Conservation (phyloP, 2,113 vertebrate species). For the Conger conger region DNA sequence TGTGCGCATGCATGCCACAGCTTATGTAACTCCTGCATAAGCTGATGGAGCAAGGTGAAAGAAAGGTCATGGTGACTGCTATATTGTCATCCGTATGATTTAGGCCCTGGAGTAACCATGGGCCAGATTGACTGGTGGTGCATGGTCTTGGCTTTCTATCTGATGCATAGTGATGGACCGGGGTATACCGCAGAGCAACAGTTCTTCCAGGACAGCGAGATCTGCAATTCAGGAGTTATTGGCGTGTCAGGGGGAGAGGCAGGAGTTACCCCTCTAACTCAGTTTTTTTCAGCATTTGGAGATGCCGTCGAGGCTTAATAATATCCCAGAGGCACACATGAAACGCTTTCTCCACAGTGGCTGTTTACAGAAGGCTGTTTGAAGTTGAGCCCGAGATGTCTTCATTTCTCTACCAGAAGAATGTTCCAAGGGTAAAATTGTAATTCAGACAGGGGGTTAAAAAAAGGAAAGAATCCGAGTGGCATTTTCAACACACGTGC, state of each 20-base stretch:
- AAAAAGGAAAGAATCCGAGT: constrained; percentile 34
- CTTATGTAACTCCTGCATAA: constrained; percentile 34
- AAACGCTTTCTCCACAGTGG: constrained; percentile 88
- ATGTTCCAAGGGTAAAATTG: constrained; percentile 61
- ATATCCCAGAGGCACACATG: constrained; percentile 98
- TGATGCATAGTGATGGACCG: not conserved
- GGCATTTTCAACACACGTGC: constrained; percentile 41
- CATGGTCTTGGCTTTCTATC: not conserved
- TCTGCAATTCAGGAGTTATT: constrained; percentile 70
- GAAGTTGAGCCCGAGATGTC: constrained; percentile 96
- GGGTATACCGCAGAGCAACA: constrained; percentile 50
- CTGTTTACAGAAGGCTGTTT: constrained; percentile 96
- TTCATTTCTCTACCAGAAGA: constrained; percentile 87
- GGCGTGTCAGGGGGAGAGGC: constrained; percentile 76
- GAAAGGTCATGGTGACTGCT: constrained; percentile 45
- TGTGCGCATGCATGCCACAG: constrained; percentile 45
- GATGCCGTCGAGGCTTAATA: constrained; percentile 94
- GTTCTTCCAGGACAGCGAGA: constrained; percentile 64
- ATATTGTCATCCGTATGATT: constrained; percentile 28
- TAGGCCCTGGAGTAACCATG: constrained; percentile 22
- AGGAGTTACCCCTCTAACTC: constrained; percentile 83
- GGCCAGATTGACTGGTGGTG: not conserved
- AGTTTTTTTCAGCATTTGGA: constrained; percentile 84
- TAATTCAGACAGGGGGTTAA: constrained; percentile 54
- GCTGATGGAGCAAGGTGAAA: constrained; percentile 38